Base-by-base conservation (phyloP, 1,140 invertebrate species). In the Brachionus asplanchnoidis region DNA sequence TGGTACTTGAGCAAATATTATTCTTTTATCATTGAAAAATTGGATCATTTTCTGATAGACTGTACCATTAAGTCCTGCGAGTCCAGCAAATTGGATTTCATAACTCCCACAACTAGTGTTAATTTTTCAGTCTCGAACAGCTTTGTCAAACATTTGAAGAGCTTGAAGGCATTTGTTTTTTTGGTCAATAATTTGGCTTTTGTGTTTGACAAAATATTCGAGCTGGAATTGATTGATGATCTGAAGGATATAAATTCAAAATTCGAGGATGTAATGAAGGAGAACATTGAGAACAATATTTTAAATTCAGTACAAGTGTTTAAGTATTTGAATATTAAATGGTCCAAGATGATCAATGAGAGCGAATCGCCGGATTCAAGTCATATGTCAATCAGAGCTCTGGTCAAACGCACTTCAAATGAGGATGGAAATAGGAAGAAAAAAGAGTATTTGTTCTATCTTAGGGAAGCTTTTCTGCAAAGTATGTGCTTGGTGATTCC, bases 1-100 rank as follows among this genome's bases (percentile, higher is more conserved):
- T 77, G 73, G 73, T 77, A 53, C 26, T 53, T 46, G 42, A 50
- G 42, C 17, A 77, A 77, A 77, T 77, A 77, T 20, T 50, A 77
- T 50, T 77, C 73, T 9, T 9, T 77, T 20, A 26, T 77, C 26
- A 77, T 77, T 11, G 73, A 77, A 77, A 77, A 77, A 77, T 50
- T 77, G 23, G 73, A 77, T 12, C 42, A 77, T 28, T 77, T 77
- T 50, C 46, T 77, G 14, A 77, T 77, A 11, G 73, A 77, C 28
- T 46, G 44, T 50, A 77, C 73, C 6, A 36, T 77, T 28, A 77
- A 77, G 20, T 26, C 20, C 12, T 77, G 73, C 14, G 40, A 46
- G 26, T 46, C 42, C 4, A 50, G 5, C 46, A 77, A 77, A 28
- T 26, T 50, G 4, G 42, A 77, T 14, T 50, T 77, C 1, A 77